These are phyloP conservation scores for Apolygus lucorum DNA, from an alignment of 1,140 invertebrate species.

Conservation along the genomic window DNA sequence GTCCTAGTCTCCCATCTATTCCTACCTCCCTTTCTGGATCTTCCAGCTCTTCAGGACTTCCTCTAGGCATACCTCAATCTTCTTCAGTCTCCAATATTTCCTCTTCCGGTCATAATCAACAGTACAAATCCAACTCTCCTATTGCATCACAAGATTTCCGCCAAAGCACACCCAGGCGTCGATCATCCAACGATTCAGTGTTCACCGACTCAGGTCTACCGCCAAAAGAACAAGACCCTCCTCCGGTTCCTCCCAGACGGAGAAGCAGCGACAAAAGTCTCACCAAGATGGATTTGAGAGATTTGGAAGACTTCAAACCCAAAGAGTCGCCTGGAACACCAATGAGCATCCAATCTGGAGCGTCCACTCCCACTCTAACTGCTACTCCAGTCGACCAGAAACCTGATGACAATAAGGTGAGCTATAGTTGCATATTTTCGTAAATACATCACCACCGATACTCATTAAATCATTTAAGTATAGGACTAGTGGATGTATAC, in stretches of 20 bases:
- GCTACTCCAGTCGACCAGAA: not conserved
- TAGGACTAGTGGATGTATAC: too few species aligned
- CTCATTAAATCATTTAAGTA: too few species aligned
- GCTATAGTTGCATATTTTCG: too few species aligned
- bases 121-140: conserved; percentile 1
- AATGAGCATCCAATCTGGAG: not conserved
- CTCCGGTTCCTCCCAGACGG: conserved; percentile 48
- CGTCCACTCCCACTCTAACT: not conserved
- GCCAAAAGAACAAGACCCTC: conserved; percentile 34
- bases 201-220: conserved; percentile 13
- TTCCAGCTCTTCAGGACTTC: too few species aligned
- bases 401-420: conserved; percentile 8
- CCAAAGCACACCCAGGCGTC: not conserved
- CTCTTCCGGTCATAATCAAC: not conserved
- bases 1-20: not conserved
- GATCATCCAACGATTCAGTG: not conserved
- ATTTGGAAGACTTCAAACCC: too few species aligned
- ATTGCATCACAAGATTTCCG: conserved; percentile 8
- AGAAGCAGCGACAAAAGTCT: conserved; percentile 43
- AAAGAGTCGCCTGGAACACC: not conserved
- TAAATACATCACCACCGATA: too few species aligned
- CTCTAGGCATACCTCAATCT: not conserved
- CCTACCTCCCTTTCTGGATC: too few species aligned
- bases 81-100: conserved; percentile 14
- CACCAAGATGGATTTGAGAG: conserved; percentile 37